phyloP scores from a whole-genome alignment of 2,113 vertebrate genomes.

The Uropsilus gracilis region DNA sequence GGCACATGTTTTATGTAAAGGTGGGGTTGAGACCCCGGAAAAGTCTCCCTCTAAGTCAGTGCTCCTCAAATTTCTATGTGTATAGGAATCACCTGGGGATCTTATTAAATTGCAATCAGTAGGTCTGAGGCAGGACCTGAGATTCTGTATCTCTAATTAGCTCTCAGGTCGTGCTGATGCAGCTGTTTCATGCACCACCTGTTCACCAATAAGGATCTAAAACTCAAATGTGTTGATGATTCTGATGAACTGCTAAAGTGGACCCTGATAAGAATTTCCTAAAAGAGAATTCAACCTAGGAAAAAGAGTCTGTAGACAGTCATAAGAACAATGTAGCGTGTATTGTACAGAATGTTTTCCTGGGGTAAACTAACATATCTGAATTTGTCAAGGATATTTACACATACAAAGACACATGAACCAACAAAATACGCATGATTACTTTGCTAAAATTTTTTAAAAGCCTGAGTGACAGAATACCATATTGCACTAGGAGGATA shows the following conservation, averaged over 20 bases:
- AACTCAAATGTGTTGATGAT: neutral
- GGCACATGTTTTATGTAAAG: conserved; percentile 13
- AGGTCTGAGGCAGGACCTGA: neutral
- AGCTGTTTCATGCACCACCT: neutral
- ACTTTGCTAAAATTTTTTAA: neutral
- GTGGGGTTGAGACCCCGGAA: neutral
- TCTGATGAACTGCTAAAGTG: neutral
- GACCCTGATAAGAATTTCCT: neutral
- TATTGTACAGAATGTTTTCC: neutral
- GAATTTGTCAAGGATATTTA: neutral
- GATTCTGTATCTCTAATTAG: neutral
- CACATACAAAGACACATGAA: neutral
- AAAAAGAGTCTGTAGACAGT: neutral
- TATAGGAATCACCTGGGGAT: neutral
- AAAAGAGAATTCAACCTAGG: neutral
- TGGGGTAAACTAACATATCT: neutral
- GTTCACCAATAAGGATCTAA: neutral
- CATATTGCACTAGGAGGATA: neutral
- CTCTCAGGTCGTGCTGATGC: neutral
- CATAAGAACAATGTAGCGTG: neutral
- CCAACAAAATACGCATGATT: neutral
- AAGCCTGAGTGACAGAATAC: neutral
- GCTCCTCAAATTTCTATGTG: neutral
- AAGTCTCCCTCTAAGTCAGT: neutral
- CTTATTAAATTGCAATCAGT: neutral